Conservation (phyloP, 2,113 vertebrate genomes). For the Nothocercus julius region DNA sequence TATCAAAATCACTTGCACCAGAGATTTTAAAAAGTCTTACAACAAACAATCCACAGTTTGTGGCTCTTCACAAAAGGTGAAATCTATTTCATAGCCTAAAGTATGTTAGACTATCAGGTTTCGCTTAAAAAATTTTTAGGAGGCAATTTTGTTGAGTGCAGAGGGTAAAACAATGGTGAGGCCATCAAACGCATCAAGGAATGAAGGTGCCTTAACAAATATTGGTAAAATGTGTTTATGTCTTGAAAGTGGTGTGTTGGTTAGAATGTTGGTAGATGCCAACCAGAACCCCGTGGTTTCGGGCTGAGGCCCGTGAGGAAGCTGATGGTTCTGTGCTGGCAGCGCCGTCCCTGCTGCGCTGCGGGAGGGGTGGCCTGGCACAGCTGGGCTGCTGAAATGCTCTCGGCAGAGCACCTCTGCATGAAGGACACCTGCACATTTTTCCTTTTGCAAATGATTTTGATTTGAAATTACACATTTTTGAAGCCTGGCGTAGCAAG, state of each 20-base stretch:
- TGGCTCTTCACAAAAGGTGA: neutral
- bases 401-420: neutral
- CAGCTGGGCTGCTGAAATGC: constrained; percentile 22
- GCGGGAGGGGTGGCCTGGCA: neutral
- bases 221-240: neutral
- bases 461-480: neutral
- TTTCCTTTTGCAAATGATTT: neutral
- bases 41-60: neutral
- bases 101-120: neutral
- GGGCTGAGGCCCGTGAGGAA: neutral
- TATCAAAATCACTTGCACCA: neutral
- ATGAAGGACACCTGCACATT: neutral
- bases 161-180: no score
- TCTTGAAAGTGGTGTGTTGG: neutral
- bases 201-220: neutral
- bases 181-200: no score
- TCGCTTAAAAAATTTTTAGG: neutral
- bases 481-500: neutral
- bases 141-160: neutral
- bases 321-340: neutral
- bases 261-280: neutral
- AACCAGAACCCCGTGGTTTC: neutral
- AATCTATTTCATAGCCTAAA: neutral
- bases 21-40: neutral
- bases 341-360: neutral